Evolutionary conservation across 2,888 invertebrate genomes (phyloP).

Genomic region (Phasia obesa): DNA sequence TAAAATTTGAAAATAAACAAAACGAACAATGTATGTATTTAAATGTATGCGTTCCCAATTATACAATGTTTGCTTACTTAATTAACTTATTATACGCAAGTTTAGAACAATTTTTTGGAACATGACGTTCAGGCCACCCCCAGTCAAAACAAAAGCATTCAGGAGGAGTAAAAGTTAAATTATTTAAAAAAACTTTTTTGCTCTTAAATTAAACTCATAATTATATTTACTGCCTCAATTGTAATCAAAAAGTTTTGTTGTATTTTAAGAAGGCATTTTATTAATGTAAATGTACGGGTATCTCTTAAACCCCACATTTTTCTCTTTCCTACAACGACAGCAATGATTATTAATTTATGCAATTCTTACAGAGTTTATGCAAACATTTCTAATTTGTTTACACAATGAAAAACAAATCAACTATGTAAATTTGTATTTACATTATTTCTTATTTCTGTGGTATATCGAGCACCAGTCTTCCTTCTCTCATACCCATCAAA

Average conservation of each 20-base stretch:
- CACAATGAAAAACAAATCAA: conserved; percentile 64
- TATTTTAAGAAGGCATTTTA: background rate
- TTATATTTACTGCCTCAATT: background rate
- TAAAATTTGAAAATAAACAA: no score
- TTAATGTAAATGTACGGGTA: no score
- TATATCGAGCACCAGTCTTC: background rate
- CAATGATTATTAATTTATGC: conserved; percentile 61
- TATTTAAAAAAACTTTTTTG: background rate
- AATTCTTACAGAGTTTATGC: conserved; percentile 55
- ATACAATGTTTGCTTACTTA: background rate
- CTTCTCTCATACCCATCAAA: background rate
- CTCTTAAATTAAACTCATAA: background rate
- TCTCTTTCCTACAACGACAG: conserved; percentile 14
- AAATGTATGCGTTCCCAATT: background rate
- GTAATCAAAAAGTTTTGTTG: background rate
- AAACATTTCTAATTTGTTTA: conserved; percentile 67
- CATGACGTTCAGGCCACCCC: background rate
- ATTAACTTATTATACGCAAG: conserved; percentile 35
- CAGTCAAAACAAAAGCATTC: background rate
- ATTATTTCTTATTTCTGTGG: background rate
- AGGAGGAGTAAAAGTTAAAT: background rate
- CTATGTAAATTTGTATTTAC: conserved; percentile 57
- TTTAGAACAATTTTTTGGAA: conserved; percentile 9
- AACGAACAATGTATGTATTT: background rate
- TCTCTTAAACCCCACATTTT: background rate